Evolutionary conservation across 2,888 invertebrate species (phyloP), one percentile per base, ranked within the genome.

Genomic region (Coenonympha glycerion): DNA sequence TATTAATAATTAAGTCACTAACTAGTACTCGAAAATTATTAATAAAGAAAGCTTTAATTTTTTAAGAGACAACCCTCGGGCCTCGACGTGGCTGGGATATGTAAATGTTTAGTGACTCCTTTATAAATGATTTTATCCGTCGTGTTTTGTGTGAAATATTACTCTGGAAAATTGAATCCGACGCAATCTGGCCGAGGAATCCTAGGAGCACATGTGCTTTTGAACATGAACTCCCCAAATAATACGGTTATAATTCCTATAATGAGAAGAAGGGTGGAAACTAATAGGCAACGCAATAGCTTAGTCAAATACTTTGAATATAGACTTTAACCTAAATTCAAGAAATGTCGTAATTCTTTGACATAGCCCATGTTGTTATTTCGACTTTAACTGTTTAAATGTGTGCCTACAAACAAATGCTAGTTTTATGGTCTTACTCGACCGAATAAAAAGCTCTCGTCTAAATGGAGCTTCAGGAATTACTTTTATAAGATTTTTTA

Each of bases 91-190:
- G 48, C 31, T 49, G 26, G 41, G 47, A 58, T 49, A 58, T 57
- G 57, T 53, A 57, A 58, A 58, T 58, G 55, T 55, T 54, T 58
- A 52, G 75, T 76, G 79, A 81, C 82, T 79, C 79, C 73, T 79
- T 78, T 79, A 80, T 76, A 83, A 86, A 85, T 80, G 81, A 83
- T 84, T 77, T 78, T 79, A 79, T 81, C 76, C 74, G 67, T 65
- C 64, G 62, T 69, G 76, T 79, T 78, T 79, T 79, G 80, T 81
- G 69, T 84, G 80, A 85, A 82, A 80, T 82, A 86, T 83, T 79
- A 77, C 75, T 64, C 69, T 70, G 72, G 66, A 67, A 80, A 84
- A 84, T 86, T 84, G 79, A 87, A 87, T 84, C 69, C 75, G 73
- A 76, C 75, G 71, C 80, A 82, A 84, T 86, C 79, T 81, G 75